These are phyloP conservation scores for Centropus unirufus DNA, from an alignment of 2,113 vertebrate species.

Conservation along the genomic window DNA sequence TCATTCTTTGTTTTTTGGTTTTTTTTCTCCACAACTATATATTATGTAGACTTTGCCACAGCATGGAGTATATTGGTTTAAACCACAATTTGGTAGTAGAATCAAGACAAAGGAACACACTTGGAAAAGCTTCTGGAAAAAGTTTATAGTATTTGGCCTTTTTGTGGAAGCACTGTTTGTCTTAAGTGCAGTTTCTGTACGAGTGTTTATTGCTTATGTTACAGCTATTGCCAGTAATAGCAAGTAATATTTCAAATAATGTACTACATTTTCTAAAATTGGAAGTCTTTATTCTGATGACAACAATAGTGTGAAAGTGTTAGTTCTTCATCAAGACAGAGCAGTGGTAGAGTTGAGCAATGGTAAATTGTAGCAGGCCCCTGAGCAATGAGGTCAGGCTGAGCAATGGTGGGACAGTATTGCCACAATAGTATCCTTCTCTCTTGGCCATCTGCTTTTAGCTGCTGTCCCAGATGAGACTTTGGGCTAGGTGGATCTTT, in stretches of 20 bases:
- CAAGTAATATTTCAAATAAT: background rate
- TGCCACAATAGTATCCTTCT: background rate
- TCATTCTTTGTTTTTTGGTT: background rate
- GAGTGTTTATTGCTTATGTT: background rate
- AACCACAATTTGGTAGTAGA: background rate
- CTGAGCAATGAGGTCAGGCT: background rate
- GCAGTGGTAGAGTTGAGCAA: background rate
- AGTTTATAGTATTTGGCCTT: background rate
- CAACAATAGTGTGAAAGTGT: background rate
- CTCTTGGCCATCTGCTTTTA: background rate
- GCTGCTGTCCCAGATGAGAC: background rate
- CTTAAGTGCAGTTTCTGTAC: background rate
- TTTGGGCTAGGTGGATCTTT: background rate
- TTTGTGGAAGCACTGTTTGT: background rate
- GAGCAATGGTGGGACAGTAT: background rate
- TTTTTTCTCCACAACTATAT: background rate
- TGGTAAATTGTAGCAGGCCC: background rate
- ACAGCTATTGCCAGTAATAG: background rate
- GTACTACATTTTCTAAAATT: background rate
- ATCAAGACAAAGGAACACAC: background rate
- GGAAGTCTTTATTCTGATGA: background rate
- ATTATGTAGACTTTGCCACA: background rate
- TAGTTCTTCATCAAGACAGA: background rate
- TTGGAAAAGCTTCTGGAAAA: background rate
- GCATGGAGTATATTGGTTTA: background rate